A percentile compares a stretch with the other conserved stretches of the same genome.
Conservation (phyloP, 92 coral and sea anemone genomes). For the Palythoa heliodiscus region DNA sequence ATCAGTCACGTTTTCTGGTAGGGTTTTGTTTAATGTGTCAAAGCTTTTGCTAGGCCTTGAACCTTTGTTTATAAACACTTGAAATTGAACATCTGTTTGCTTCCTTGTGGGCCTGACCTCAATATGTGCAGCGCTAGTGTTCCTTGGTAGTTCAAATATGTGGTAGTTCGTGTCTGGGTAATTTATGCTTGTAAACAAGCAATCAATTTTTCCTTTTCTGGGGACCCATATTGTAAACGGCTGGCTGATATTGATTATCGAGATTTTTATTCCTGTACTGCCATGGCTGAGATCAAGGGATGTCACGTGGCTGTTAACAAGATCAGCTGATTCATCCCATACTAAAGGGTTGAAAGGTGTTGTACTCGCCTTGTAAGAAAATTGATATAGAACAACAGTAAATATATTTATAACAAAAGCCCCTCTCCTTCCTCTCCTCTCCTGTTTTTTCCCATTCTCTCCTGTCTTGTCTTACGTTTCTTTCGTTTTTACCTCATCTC, state of each 20-base stretch:
- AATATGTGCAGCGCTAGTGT: constrained; percentile 36
- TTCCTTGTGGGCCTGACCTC: constrained; percentile 38
- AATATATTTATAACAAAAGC: background rate
- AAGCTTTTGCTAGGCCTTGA: constrained; percentile 32
- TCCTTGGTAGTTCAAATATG: constrained; percentile 34
- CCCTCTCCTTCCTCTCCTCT: background rate
- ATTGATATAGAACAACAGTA: background rate
- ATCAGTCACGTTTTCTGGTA: constrained; percentile 41
- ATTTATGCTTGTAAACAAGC: background rate
- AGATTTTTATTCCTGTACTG: constrained; percentile 20
- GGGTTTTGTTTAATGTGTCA: constrained; percentile 20
- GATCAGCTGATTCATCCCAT: constrained; percentile 46
- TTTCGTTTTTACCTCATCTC: background rate
- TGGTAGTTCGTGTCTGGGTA: constrained; percentile 11
- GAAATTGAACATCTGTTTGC: constrained; percentile 15
- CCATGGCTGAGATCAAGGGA: constrained; percentile 38
- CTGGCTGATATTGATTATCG: constrained; percentile 33
- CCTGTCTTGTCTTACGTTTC: background rate
- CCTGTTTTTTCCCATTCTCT: background rate
- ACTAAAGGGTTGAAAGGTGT: constrained; percentile 31
- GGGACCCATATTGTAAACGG: constrained; percentile 45
- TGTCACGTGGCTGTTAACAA: constrained; percentile 44
- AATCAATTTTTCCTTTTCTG: constrained; percentile 14
- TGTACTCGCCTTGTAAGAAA: constrained; percentile 38
- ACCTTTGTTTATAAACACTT: constrained; percentile 44